Evolutionary conservation across 2,797 vertebrate species (phyloP).

Genomic region (Myotis daubentonii): DNA sequence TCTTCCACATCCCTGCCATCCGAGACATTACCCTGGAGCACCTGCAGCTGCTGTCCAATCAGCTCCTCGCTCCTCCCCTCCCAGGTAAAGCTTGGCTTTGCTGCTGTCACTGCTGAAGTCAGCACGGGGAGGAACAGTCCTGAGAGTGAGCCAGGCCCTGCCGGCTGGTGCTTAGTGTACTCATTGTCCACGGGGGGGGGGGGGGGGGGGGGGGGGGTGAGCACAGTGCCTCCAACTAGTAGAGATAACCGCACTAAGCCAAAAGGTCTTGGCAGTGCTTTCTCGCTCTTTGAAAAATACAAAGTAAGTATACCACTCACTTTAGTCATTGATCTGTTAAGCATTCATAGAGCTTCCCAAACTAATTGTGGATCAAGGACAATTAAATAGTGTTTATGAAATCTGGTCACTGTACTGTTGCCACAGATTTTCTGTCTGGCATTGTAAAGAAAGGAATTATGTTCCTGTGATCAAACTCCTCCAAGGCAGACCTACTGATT

Average conservation of each 20-base stretch:
- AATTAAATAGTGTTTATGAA: neutral
- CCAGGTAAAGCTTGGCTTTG: slow-evolving; percentile 88
- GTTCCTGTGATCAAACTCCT: neutral
- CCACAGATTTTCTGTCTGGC: neutral
- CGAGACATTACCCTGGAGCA: slow-evolving; percentile 98
- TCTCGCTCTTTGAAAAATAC: neutral
- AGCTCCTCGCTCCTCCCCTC: slow-evolving; percentile 96
- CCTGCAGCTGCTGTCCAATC: slow-evolving; percentile 97
- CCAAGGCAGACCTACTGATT: neutral
- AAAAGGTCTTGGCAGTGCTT: neutral
- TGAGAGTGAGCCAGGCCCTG: neutral
- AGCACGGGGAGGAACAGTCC: neutral
- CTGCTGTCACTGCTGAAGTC: too few species aligned
- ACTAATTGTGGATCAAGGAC: neutral
- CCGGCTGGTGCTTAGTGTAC: fast-evolving
- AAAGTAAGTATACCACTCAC: neutral
- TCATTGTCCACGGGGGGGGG: fast-evolving
- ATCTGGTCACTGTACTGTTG: too few species aligned
- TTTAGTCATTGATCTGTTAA: neutral
- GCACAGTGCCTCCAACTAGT: fast-evolving
- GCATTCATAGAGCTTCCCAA: neutral
- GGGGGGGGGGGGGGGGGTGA: too few species aligned
- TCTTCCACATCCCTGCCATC: slow-evolving; percentile 97
- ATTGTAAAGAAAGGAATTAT: neutral
- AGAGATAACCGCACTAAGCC: fast-evolving